Base-by-base conservation (phyloP, 2,113 vertebrate genomes). In the Nipponia nippon region DNA sequence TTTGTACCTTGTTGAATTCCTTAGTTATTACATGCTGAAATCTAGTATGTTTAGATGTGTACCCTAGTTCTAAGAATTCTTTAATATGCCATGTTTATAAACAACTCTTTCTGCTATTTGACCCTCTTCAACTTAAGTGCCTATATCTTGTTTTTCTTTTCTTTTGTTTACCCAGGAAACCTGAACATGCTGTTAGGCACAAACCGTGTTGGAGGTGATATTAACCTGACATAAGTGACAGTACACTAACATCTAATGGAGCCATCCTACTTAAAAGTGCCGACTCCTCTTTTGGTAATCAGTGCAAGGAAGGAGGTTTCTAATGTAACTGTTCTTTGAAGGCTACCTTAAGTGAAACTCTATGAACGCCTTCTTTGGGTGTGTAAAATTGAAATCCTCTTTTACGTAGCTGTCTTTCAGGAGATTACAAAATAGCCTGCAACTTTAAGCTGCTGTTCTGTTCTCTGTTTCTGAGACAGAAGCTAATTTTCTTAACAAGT, bases 1-100 rank as follows among this genome's bases (percentile, higher is more conserved):
- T 92, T 89, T 94, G 77, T 91, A 94, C 81, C 56, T 83, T 72
- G 16, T 26, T 91, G 77, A 76, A 95, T 92, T 94, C 81, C 46
- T 82, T 38, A 72, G 49, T 50, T 77, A 87, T 89, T 95, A 38
- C 66, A 79, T 2, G 3, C 36, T 72, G 22, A 91, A 69, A 84
- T 72, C 73, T 65, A 69, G 58, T n/a, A 52, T 7, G 22, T 65
- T 89, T 94, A 96, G 70, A 65, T 72, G 27, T 53, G 18, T 95
- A 66, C 44, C 29, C 30, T 40, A 20, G 59, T 84, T 79, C 73
- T 49, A 79, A 49, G 2, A 44, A 16, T 55, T 88, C 38, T 62
- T 83, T 76, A 61, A n/a, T 29, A 61, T 27, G 4, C 3, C 3
- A 6, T 63, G 52, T 62, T 85, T 76, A 77, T 66, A 69, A 88